Conservation (phyloP, 2,888 invertebrate species). For the Erpobdella octoculata region DNA sequence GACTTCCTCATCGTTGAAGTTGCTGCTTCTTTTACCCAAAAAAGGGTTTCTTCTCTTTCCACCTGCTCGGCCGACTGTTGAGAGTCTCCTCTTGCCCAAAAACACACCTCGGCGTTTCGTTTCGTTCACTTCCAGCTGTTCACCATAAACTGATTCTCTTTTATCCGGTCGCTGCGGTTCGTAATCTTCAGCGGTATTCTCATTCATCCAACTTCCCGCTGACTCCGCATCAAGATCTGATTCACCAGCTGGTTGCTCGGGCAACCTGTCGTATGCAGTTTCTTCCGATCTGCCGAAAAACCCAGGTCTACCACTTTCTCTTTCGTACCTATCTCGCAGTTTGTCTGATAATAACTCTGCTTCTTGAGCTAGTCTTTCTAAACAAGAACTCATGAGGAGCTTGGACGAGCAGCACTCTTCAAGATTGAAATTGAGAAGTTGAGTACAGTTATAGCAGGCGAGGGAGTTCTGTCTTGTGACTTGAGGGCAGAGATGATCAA, state of each 20-base stretch:
- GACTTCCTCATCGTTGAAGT: neutral
- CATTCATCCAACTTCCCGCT: neutral
- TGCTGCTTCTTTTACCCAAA: neutral
- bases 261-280: neutral
- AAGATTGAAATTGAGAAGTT: no score
- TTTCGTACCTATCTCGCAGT: no score
- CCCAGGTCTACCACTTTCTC: no score
- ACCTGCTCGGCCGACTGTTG: neutral
- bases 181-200: neutral
- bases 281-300: neutral
- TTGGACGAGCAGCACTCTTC: no score
- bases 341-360: no score
- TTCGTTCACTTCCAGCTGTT: neutral
- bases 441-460: no score
- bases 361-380: no score
- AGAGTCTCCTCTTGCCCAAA: slow-evolving; percentile 2
- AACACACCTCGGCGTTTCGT: neutral
- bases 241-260: neutral
- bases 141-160: neutral
- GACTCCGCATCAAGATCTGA: neutral
- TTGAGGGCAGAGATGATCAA: no score
- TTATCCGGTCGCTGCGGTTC: neutral
- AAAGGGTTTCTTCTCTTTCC: slow-evolving; percentile 11
- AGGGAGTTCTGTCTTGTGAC: no score
- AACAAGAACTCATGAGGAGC: no score